Conservation (phyloP, 2,113 vertebrate genomes). For the Pomatostomus ruficeps region DNA sequence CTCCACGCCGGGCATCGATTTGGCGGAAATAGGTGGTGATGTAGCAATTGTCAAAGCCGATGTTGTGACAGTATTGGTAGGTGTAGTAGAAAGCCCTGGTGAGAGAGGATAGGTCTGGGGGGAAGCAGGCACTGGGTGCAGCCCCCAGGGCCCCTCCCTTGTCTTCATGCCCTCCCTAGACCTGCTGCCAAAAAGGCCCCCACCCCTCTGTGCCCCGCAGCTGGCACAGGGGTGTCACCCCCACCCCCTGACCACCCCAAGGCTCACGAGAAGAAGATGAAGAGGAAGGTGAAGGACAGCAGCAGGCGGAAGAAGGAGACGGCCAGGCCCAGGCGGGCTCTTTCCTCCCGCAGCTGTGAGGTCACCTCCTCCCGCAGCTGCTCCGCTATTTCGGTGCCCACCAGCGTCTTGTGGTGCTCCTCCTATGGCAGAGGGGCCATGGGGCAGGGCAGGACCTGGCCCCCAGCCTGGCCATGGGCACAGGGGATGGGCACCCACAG, state of each 20-base stretch:
- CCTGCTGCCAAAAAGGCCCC: too few species aligned
- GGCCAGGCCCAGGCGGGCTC: constrained; percentile 1
- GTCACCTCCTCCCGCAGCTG: constrained; percentile 61
- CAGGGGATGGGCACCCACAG: neutral
- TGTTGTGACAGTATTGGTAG: constrained; percentile 64
- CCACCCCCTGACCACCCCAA: too few species aligned
- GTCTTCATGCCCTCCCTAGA: neutral
- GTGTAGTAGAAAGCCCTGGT: constrained; percentile 74
- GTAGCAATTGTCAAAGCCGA: constrained; percentile 82
- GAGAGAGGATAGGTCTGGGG: too few species aligned
- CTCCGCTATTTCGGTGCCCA: constrained; percentile 20
- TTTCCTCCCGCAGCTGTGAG: constrained; percentile 23
- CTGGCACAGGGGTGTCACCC: neutral
- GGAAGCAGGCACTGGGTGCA: neutral
- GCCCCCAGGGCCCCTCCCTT: neutral
- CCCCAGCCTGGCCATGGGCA: fast-evolving
- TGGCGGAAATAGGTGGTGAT: constrained; percentile 82
- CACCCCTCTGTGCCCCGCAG: fast-evolving
- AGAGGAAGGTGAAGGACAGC: constrained; percentile 74
- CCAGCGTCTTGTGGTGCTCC: constrained; percentile 29
- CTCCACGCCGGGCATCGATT: constrained; percentile 74
- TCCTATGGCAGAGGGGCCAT: constrained; percentile 6
- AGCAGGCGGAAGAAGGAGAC: constrained; percentile 58
- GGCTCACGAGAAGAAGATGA: constrained; percentile 73
- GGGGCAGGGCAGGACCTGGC: neutral